phyloP scores from a whole-genome alignment of 2,797 vertebrate genomes.

The Platalea minor region DNA sequence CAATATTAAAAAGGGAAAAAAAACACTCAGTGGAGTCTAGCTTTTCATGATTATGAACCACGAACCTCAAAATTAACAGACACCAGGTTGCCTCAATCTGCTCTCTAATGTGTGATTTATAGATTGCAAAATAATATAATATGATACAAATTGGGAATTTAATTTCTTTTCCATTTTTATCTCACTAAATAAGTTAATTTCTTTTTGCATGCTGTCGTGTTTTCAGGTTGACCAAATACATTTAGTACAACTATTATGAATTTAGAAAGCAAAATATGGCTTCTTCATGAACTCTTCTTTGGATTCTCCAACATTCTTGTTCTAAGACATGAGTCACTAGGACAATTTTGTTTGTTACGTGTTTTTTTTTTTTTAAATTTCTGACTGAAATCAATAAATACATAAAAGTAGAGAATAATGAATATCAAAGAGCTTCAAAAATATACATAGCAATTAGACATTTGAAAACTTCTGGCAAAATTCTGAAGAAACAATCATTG shows the following conservation, averaged over 20 bases:
- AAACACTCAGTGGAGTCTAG: accelerated
- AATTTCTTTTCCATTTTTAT: background rate
- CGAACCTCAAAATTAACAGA: background rate
- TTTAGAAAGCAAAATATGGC: background rate
- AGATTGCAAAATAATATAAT: background rate
- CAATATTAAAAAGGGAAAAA: background rate
- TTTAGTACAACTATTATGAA: background rate
- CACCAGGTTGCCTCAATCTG: background rate
- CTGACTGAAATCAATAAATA: background rate
- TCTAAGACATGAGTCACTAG: background rate
- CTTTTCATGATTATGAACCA: background rate
- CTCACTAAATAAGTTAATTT: background rate
- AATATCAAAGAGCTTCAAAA: background rate
- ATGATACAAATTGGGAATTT: background rate
- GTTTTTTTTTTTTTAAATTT: background rate
- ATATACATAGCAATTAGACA: background rate
- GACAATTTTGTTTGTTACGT: background rate
- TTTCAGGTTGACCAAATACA: background rate
- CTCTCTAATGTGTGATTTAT: background rate
- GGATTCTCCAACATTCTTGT: background rate
- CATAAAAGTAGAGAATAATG: background rate
- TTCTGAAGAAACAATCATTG: background rate
- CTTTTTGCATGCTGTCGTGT: accelerated
- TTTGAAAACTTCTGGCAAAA: background rate
- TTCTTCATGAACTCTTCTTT: background rate